phyloP scores from a whole-genome alignment of 2,797 vertebrate species.

The Periophthalmus magnuspinnatus region DNA sequence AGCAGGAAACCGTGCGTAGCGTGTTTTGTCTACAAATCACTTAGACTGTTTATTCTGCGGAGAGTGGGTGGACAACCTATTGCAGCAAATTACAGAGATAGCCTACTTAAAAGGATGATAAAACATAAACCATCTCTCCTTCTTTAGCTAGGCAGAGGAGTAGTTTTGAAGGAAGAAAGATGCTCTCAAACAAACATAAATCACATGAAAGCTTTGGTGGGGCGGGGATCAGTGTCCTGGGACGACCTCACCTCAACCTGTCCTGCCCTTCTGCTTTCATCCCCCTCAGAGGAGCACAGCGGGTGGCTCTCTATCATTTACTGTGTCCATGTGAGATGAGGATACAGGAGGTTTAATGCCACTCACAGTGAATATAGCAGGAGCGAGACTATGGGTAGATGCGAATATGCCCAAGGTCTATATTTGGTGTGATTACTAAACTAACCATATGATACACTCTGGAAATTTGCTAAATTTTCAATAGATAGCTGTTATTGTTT shows the following conservation, averaged over 20 bases:
- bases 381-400: neutral
- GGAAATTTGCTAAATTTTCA: neutral
- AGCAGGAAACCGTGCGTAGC: neutral
- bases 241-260: conserved; percentile 44
- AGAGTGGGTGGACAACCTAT: conserved; percentile 11
- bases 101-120: conserved; percentile 19
- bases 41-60: conserved; percentile 11
- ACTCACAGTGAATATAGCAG: neutral
- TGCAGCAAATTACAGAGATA: conserved; percentile 30
- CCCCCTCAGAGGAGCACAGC: conserved; percentile 48
- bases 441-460: too few species aligned
- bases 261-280: conserved; percentile 58
- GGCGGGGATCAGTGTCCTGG: conserved; percentile 30
- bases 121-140: conserved; percentile 7
- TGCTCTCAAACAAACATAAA: conserved; percentile 29
- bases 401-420: too few species aligned
- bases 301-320: conserved; percentile 58
- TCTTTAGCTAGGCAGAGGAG: conserved; percentile 5
- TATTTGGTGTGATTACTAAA: neutral
- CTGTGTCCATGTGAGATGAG: conserved; percentile 20
- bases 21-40: conserved; percentile 5
- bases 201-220: conserved; percentile 57
- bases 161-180: neutral
- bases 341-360: neutral
- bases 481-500: too few species aligned